Base-by-base conservation (phyloP, 1,140 invertebrate genomes). In the Drosophila nebulosa region DNA sequence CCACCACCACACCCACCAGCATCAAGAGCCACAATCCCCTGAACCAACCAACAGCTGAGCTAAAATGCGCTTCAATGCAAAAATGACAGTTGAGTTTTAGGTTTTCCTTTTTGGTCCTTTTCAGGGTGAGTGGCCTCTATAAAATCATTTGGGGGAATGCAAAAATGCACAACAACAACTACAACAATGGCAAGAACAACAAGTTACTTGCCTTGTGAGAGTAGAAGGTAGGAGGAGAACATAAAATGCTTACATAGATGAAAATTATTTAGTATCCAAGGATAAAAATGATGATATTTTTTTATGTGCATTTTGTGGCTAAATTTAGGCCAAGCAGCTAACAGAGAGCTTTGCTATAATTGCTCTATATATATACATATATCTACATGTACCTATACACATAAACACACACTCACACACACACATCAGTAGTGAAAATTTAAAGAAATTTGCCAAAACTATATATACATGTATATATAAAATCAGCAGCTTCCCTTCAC, bases 61-160 rank as follows among this genome's bases (percentile, higher is more conserved):
- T 14, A 14, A 55, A 55, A 55, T 55, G 52, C 52, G 52, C 52
- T 55, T 55, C 52, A 55, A 55, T 55, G 52, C 52, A 55, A 9
- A 55, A 55, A 55, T 55, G 52, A 55, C 52, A 55, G 52, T 55
- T 30, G 27, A 32, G 21, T 55, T 55, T 55, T 52, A 24, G 22
- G 14, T 55, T 55, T 55, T 30, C 9, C 52, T 55, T 27, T 55
- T 55, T 18, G 7, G 51, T 26, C 10, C 16, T 55, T n/a, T n/a
- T 53, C 16, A 18, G 52, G 52, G 52, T 55, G 14, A 55, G 52
- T 30, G 52, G 52, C 52, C 52, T 30, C 7, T 46, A 16, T 1
- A 18, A 55, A 30, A 55, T 55, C 26, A 55, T 55, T 55, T 55
- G 52, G 7, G 52, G 26, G 16, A 16, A 14, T 50, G 22, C 50